Evolutionary conservation across 2,113 vertebrate species (phyloP), one percentile per base, ranked within the genome.

Genomic region (Dicerorhinus sumatrensis): DNA sequence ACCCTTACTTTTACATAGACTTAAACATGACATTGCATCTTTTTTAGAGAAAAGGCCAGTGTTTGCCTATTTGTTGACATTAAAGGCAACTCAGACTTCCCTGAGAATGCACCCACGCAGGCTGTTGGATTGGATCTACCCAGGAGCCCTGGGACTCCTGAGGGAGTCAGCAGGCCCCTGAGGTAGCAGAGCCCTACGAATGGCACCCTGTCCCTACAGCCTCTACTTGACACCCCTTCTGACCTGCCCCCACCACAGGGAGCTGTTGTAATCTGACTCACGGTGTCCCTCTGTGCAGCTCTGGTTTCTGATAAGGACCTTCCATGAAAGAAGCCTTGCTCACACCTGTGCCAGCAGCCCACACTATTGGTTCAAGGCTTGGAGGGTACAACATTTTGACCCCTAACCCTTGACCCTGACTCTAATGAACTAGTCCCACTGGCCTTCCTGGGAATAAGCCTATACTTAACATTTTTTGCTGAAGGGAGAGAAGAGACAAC

Each of bases 391-490:
- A 97, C 94, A 96, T 97, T 98, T 96, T 70, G 91, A 94, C 97
- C 98, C 96, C 93, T 98, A 97, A 98, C 97, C 97, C 94, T 98
- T 92, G 84, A 91, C 87, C 91, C 91, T 0, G n/a, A 98, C 96
- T 97, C 97, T 97, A 88, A 17, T 11, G 95, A 97, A 98, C 97
- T 98, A 94, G 92, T 98, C 98, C 97, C 92, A 96, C 96, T 94
- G 86, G 81, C 79, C 98, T 97, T 95, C 97, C 82, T 77, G 65
- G 79, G 73, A 98, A 86, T 97, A 98, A 88, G 91, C 93, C 91
- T 98, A 8, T 13, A 93, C 95, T 98, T 97, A 95, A 70, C 93
- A 96, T 97, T 94, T 96, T 96, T 97, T 96, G 80, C 96, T 0
- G 23, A 89, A 97, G 88, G 23, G 56, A 95, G 86, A 95, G 80